Conservation (phyloP, 2,888 invertebrate genomes). For the Caenorhabditis sulstoni region DNA sequence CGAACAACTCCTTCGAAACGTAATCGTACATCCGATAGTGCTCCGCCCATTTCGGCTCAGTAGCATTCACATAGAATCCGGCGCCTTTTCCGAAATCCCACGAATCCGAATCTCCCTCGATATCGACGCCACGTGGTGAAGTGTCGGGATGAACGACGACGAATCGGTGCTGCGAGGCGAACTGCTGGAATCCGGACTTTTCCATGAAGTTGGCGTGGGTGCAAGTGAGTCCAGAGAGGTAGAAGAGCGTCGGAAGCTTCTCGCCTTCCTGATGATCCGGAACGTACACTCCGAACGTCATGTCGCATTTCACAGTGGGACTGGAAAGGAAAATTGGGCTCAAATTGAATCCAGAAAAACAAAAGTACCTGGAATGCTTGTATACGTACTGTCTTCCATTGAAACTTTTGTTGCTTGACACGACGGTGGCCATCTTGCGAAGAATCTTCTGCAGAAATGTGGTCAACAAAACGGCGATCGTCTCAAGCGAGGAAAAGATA, state of each 20-base stretch:
- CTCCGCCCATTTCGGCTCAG: slow-evolving; percentile 91
- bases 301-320: slow-evolving; percentile 88
- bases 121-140: slow-evolving; percentile 86
- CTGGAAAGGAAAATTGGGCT: slow-evolving; percentile 81
- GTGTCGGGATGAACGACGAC: slow-evolving; percentile 96
- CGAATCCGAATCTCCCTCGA: slow-evolving; percentile 92
- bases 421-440: slow-evolving; percentile 52
- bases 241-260: slow-evolving; percentile 74
- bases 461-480: neutral
- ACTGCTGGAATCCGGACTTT: slow-evolving; percentile 94
- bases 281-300: slow-evolving; percentile 93
- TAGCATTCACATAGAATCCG: slow-evolving; percentile 95
- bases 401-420: slow-evolving; percentile 42
- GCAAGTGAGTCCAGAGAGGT: slow-evolving; percentile 86
- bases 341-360: too few species aligned
- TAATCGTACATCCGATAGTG: slow-evolving; percentile 97
- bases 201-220: slow-evolving; percentile 95
- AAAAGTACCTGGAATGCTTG: slow-evolving; percentile 37
- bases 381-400: slow-evolving; percentile 29
- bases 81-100: slow-evolving; percentile 96
- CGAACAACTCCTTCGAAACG: slow-evolving; percentile 83
- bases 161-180: slow-evolving; percentile 85
- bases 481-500: neutral
- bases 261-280: slow-evolving; percentile 85
- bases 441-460: slow-evolving; percentile 7